phyloP scores from a whole-genome alignment of 2,113 vertebrate species.

The Cottus gobio region DNA sequence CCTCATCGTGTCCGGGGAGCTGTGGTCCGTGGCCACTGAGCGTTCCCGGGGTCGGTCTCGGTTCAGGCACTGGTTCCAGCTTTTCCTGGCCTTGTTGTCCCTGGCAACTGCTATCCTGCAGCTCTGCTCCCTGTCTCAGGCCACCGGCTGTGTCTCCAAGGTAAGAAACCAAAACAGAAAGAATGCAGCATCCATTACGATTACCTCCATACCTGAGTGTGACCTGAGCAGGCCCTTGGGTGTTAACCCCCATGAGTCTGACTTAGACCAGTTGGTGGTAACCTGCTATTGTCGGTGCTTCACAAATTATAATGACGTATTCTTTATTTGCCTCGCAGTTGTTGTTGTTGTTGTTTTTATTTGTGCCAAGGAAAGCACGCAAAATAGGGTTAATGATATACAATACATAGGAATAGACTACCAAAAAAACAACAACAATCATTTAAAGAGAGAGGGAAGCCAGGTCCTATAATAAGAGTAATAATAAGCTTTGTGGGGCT shows the following conservation, averaged over 20 bases:
- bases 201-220: not conserved
- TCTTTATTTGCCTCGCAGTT: not conserved
- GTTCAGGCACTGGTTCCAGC: constrained; percentile 66
- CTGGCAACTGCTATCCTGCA: constrained; percentile 75
- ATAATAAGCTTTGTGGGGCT: not conserved
- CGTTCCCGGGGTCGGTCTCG: constrained; percentile 44
- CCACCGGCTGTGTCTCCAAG: constrained; percentile 60
- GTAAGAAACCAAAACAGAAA: constrained; percentile 27
- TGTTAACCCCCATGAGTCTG: not conserved
- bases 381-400: not conserved
- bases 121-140: constrained; percentile 68
- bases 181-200: not conserved
- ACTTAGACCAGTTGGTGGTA: not conserved
- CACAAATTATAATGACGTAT: not conserved
- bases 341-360: not conserved
- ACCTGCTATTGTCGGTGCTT: not conserved
- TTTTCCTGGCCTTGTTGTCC: constrained; percentile 74
- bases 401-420: not conserved
- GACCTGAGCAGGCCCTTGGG: not conserved
- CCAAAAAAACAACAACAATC: too few species aligned
- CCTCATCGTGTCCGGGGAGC: constrained; percentile 69
- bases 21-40: constrained; percentile 63
- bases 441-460: too few species aligned
- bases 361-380: not conserved
- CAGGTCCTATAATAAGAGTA: not conserved